A percentile compares a stretch with the other conserved stretches of the same genome.
Conservation (phyloP, 2,797 vertebrate species). For the Chiropotes sagulatus region DNA sequence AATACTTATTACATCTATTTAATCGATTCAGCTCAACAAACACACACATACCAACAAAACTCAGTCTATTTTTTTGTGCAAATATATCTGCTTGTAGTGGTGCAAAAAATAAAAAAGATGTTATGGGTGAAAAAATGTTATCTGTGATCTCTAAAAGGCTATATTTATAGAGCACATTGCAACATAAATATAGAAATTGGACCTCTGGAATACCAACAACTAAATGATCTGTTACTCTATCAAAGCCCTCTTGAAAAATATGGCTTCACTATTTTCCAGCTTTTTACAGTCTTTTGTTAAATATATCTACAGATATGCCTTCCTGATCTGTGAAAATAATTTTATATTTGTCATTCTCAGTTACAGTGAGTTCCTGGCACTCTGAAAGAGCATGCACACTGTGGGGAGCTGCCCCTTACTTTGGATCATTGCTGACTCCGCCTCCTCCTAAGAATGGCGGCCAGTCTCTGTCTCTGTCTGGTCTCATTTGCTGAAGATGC, state of each 20-base stretch:
- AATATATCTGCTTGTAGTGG: not conserved
- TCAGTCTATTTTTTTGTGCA: slow-evolving; percentile 1
- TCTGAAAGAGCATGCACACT: not conserved
- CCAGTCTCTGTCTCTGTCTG: slow-evolving; percentile 77
- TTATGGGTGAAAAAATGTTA: not conserved
- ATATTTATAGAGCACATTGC: not conserved
- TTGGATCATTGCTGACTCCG: slow-evolving; percentile 71
- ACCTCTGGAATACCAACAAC: not conserved
- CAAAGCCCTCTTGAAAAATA: slow-evolving; percentile 18
- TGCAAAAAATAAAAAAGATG: not conserved
- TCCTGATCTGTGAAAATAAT: not conserved
- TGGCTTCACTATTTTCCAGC: not conserved
- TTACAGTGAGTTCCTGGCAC: not conserved
- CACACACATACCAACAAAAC: slow-evolving; percentile 18
- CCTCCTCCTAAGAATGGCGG: slow-evolving; percentile 72
- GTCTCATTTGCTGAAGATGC: slow-evolving; percentile 72
- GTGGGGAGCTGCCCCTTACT: not conserved
- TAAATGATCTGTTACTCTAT: slow-evolving; percentile 40
- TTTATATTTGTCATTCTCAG: not conserved
- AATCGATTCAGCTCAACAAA: not conserved
- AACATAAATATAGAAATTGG: not conserved
- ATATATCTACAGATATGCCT: not conserved
- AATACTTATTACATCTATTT: not conserved
- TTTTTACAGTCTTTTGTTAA: slow-evolving; percentile 19
- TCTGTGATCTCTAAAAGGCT: slow-evolving; percentile 39